A percentile compares a stretch with the other conserved stretches of the same genome.
Evolutionary conservation across 2,888 invertebrate species (phyloP).

Genomic region (Neuroscelio doddi): DNA sequence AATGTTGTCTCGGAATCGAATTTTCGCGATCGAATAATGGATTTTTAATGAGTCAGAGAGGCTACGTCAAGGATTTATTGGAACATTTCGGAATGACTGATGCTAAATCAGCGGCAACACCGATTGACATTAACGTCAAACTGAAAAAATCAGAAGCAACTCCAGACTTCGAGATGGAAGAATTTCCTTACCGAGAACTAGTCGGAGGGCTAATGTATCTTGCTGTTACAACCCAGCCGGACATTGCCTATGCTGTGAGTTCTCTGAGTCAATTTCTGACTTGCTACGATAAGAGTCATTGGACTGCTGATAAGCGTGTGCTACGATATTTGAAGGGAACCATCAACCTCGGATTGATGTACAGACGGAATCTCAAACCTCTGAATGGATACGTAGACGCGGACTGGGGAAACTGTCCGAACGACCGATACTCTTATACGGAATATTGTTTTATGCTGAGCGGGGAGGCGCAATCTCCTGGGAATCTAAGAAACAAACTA

Average conservation of each 20-base stretch:
- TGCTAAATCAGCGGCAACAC: conserved; percentile 17
- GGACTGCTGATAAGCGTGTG: conserved; percentile 26
- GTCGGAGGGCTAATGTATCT: conserved; percentile 23
- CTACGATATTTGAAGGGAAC: conserved; percentile 26
- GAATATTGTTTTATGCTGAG: conserved; percentile 14
- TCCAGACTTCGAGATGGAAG: background rate
- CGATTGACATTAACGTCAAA: conserved; percentile 12
- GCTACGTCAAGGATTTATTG: conserved; percentile 19
- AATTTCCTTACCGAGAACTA: conserved; percentile 20
- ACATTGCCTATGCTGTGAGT: conserved; percentile 18
- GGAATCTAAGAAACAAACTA: conserved; percentile 17
- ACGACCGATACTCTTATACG: conserved; percentile 20
- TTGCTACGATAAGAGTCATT: conserved; percentile 16
- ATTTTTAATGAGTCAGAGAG: conserved; percentile 8
- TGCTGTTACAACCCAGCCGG: conserved; percentile 18
- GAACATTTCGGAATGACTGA: conserved; percentile 19
- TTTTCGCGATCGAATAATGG: background rate
- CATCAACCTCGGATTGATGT: conserved; percentile 1
- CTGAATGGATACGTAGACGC: conserved; percentile 15
- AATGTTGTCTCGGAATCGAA: conserved; percentile 24
- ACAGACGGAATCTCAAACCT: background rate
- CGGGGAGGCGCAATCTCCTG: conserved; percentile 20
- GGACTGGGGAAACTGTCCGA: conserved; percentile 23
- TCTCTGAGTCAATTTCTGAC: conserved; percentile 14
- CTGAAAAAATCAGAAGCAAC: background rate